These are phyloP conservation scores for Pteromalus puparum DNA, from an alignment of 1,140 invertebrate genomes.

Conservation along the genomic window DNA sequence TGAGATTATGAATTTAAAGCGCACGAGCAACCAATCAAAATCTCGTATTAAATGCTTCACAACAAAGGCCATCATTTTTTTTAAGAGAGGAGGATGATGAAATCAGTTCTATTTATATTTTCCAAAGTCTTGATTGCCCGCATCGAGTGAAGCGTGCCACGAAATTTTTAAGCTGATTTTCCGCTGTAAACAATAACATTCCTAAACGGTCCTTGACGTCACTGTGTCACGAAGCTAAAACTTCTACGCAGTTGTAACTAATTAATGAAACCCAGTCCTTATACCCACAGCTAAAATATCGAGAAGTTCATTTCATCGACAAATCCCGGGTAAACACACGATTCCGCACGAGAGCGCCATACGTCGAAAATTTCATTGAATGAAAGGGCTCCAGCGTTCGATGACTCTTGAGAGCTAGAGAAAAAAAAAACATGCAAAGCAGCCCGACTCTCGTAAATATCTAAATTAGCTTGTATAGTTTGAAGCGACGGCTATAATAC, in stretches of 20 bases:
- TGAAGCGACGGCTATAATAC: not conserved
- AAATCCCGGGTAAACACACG: too few relatives aligned
- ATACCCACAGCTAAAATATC: too few relatives aligned
- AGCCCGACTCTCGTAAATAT: not conserved
- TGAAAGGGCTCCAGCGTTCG: not conserved
- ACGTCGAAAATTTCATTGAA: not conserved
- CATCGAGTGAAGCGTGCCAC: too few relatives aligned
- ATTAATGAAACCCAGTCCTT: not conserved
- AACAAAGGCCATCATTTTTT: too few relatives aligned
- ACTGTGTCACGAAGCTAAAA: not conserved
- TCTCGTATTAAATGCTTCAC: too few relatives aligned
- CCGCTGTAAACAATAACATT: not conserved
- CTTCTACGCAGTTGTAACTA: not conserved
- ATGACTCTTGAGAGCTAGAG: constrained; percentile 1
- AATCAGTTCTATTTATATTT: too few relatives aligned
- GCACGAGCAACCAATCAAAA: too few relatives aligned
- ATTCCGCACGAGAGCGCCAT: too few relatives aligned
- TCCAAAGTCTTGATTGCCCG: too few relatives aligned
- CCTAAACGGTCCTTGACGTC: not conserved
- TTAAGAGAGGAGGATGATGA: too few relatives aligned
- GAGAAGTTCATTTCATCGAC: too few relatives aligned
- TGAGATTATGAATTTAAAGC: too few relatives aligned
- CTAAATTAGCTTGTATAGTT: constrained; percentile 18
- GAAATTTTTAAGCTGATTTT: not conserved
- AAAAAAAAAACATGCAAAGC: constrained; percentile 11